Conservation (phyloP, 2,888 invertebrate genomes). For the Amaurobius ferox region DNA sequence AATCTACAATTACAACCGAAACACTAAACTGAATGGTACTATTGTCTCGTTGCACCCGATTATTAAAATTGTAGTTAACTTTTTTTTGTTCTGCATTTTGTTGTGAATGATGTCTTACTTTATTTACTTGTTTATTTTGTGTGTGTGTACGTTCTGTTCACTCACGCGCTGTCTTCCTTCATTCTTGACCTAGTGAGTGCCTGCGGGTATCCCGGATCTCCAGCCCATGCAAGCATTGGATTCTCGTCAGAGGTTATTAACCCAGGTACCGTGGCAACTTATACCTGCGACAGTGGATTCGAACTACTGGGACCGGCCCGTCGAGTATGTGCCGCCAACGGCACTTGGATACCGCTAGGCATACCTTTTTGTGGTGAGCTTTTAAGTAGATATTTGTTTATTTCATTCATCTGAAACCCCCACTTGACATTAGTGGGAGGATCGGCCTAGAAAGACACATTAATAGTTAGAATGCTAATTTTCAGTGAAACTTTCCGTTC, state of each 20-base stretch:
- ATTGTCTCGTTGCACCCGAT: neutral
- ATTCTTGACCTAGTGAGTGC: conserved; percentile 68
- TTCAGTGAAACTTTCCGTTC: too few species aligned
- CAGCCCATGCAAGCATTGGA: conserved; percentile 89
- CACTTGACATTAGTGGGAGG: neutral
- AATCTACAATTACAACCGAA: neutral
- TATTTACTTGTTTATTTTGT: neutral
- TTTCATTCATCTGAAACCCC: neutral
- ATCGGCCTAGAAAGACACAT: neutral
- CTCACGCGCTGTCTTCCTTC: conserved; percentile 24
- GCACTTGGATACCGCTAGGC: conserved; percentile 91
- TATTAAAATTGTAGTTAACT: neutral
- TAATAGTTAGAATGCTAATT: too few species aligned
- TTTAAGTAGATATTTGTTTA: neutral
- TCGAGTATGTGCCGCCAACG: conserved; percentile 85
- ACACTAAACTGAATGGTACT: neutral
- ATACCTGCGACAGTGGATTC: conserved; percentile 91
- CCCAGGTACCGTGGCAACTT: conserved; percentile 87
- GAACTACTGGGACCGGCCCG: conserved; percentile 92
- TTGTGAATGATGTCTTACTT: neutral
- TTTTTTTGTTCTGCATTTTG: conserved; percentile 28
- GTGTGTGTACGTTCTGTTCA: neutral
- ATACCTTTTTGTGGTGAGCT: conserved; percentile 96
- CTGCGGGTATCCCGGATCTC: conserved; percentile 93
- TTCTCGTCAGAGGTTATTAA: conserved; percentile 83